Conservation (phyloP, 2,797 vertebrate species). For the Syngnathus rostellatus region DNA sequence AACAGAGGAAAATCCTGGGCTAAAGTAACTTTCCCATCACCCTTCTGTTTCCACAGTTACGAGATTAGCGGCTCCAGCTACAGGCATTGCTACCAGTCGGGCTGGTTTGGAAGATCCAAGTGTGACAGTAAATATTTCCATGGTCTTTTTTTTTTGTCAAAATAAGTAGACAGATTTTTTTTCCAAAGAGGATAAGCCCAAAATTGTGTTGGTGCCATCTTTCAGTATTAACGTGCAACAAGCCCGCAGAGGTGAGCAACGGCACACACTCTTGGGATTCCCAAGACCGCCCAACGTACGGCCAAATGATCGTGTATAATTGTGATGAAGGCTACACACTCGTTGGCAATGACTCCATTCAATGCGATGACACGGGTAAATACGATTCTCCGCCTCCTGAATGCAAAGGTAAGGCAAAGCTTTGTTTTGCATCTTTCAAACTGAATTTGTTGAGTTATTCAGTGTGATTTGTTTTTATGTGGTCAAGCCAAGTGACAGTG, state of each 20-base stretch:
- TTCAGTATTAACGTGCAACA: conserved; percentile 43
- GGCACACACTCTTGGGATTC: conserved; percentile 13
- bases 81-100: conserved; percentile 26
- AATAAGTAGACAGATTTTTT: neutral
- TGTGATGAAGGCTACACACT: conserved; percentile 47
- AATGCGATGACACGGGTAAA: conserved; percentile 28
- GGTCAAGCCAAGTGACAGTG: neutral
- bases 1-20: neutral
- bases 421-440: neutral
- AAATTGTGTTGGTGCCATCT: conserved; percentile 5
- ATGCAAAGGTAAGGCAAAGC: conserved; percentile 50
- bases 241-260: conserved; percentile 20
- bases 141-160: neutral
- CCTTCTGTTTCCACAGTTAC: conserved; percentile 44
- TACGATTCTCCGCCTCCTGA: conserved; percentile 40
- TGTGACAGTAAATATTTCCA: conserved; percentile 52
- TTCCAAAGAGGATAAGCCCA: no score
- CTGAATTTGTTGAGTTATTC: neutral
- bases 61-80: conserved; percentile 21
- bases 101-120: conserved; percentile 36
- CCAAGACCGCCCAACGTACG: neutral
- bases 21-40: neutral
- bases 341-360: conserved; percentile 8
- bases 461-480: neutral
- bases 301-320: conserved; percentile 22